Conservation (phyloP, 64 coral and sea anemone species). For the Acropora tenuis region DNA sequence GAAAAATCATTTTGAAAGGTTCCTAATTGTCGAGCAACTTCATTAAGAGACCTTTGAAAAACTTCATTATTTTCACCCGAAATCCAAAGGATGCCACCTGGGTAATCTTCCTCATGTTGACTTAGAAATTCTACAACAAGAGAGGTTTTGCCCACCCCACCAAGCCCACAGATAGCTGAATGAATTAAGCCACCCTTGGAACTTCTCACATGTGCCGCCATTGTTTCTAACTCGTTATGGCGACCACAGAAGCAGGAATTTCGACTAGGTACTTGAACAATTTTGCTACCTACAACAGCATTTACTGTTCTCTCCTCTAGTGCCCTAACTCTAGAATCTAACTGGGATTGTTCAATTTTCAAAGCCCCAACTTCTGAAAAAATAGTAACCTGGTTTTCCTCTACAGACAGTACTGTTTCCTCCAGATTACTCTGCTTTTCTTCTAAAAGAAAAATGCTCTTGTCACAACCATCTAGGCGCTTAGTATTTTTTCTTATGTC, state of each 20-base stretch:
- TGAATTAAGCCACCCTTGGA: not conserved
- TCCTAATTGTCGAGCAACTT: constrained; percentile 64
- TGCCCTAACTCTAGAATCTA: constrained; percentile 41
- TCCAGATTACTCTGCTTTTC: not conserved
- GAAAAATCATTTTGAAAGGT: constrained; percentile 60
- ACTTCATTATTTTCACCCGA: constrained; percentile 56
- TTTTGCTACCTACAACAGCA: not conserved
- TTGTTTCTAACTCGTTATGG: constrained; percentile 41
- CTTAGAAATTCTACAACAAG: constrained; percentile 78
- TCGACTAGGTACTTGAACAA: constrained; percentile 75
- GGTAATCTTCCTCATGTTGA: constrained; percentile 39
- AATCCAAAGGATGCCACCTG: constrained; percentile 66
- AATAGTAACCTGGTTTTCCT: not conserved
- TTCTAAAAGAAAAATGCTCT: not conserved
- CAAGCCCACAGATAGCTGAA: constrained; percentile 71
- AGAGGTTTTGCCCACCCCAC: constrained; percentile 84
- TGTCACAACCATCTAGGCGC: not conserved
- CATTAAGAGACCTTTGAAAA: constrained; percentile 59
- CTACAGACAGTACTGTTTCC: not conserved
- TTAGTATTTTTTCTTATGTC: not conserved
- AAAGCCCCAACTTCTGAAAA: constrained; percentile 3
- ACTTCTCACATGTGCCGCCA: constrained; percentile 19
- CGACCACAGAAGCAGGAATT: constrained; percentile 76
- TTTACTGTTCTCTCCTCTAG: constrained; percentile 19
- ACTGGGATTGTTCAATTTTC: constrained; percentile 2